phyloP scores from a whole-genome alignment of 2,888 invertebrate genomes.

The Branchipolynoe longqiensis region DNA sequence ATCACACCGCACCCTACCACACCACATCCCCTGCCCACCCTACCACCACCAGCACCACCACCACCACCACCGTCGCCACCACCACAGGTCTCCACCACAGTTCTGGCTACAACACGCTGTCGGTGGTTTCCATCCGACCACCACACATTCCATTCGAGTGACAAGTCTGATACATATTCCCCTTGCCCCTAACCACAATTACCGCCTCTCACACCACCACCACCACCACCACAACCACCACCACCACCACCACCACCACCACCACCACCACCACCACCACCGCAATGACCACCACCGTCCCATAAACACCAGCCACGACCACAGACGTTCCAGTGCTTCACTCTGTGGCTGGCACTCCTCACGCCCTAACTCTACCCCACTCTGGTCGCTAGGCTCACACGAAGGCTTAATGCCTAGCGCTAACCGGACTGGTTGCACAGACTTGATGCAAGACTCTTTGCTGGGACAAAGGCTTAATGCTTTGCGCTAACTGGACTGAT shows the following conservation, averaged over 20 bases:
- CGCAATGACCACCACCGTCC: not conserved
- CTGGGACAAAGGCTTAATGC: too few relatives aligned
- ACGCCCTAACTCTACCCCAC: too few relatives aligned
- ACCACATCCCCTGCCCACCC: not conserved
- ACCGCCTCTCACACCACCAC: not conserved
- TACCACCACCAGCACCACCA: slow-evolving; percentile 25
- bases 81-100: not conserved
- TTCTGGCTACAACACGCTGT: too few relatives aligned
- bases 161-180: too few relatives aligned
- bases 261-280: slow-evolving; percentile 12
- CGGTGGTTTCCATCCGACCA: not conserved
- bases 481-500: too few relatives aligned
- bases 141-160: not conserved
- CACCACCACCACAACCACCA: not conserved
- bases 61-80: not conserved
- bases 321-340: too few relatives aligned
- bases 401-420: too few relatives aligned
- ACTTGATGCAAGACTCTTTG: too few relatives aligned
- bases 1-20: not conserved
- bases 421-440: too few relatives aligned
- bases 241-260: not conserved
- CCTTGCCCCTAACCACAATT: not conserved
- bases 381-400: too few relatives aligned
- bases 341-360: too few relatives aligned
- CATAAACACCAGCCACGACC: too few relatives aligned